Base-by-base conservation (phyloP, 2,113 vertebrate genomes). In the Burhinus oedicnemus region DNA sequence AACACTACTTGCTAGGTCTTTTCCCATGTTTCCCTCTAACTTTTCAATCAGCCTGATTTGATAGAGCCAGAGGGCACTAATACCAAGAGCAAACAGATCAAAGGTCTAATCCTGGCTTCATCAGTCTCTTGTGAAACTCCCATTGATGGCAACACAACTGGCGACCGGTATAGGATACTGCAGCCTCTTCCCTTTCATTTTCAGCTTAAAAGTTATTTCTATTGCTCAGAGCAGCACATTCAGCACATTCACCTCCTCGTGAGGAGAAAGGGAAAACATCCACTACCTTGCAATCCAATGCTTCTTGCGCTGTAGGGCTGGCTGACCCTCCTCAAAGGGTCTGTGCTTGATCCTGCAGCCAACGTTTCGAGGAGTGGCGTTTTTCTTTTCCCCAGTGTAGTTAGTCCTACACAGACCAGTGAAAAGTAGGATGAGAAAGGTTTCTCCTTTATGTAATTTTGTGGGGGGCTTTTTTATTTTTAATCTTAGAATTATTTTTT, bases 321-420 rank as follows among this genome's bases (percentile, higher is more conserved):
- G 25, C 30, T 66, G 47, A 21, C 5, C 25, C 52, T 77, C 64
- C 38, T 44, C 72, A 23, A 49, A 66, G 21, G 26, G 11, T 32
- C 58, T 72, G 30, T 17, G 58, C 40, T 55, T 42, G 13, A 8
- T 34, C 51, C 57, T 36, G 42, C 64, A 51, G 6, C 70, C 61
- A 20, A 9, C 0, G 0, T 15, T 38, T 40, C 8, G 15, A 47
- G 40, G 18, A 52, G 22, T 5, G 21, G 27, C 44, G 27, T 27
- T 49, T 44, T 74, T 34, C 38, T 18, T 13, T 47, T 42, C 45
- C 61, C 34, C 21, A 15, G 29, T 15, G 20, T 12, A 21, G 44
- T n/a, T 21, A 52, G 29, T 18, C 15, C 55, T 47, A 23, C 32
- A 65, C 19, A 44, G 40, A 71, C 22, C 22, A 71, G 27, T 25